Conservation (phyloP, 2,888 invertebrate species). For the Drepana falcataria region DNA sequence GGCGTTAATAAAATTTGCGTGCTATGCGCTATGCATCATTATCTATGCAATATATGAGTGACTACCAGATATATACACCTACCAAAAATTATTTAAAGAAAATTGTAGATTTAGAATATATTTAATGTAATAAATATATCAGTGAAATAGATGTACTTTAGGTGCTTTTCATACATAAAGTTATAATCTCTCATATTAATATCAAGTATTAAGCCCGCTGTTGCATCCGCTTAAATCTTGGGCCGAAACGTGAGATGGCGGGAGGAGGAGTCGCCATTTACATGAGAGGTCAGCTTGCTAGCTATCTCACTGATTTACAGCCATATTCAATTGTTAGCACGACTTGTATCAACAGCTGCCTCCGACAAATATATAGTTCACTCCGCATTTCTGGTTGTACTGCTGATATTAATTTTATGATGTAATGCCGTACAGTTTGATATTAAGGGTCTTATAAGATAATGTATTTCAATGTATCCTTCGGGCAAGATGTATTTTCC, state of each 20-base stretch:
- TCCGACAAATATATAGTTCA: conserved; percentile 53
- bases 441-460: not conserved
- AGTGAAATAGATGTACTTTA: too few relatives aligned
- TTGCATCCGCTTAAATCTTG: conserved; percentile 36
- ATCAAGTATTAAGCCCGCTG: not conserved
- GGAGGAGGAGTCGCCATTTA: conserved; percentile 57
- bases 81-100: too few relatives aligned
- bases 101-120: too few relatives aligned
- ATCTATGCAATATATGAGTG: too few relatives aligned
- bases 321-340: conserved; percentile 72
- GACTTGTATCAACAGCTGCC: conserved; percentile 71
- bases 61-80: too few relatives aligned
- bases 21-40: too few relatives aligned
- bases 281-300: conserved; percentile 61
- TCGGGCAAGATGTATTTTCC: too few relatives aligned
- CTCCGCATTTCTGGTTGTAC: conserved; percentile 27
- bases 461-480: not conserved
- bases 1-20: too few relatives aligned
- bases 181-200: too few relatives aligned
- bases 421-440: not conserved
- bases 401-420: conserved; percentile 12
- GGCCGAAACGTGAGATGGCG: conserved; percentile 36
- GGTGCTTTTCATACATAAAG: too few relatives aligned
- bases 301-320: conserved; percentile 71
- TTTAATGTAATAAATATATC: too few relatives aligned